Evolutionary conservation across 2,113 vertebrate species (phyloP), one percentile per base, ranked within the genome.

Genomic region (Xiphophorus couchianus): DNA sequence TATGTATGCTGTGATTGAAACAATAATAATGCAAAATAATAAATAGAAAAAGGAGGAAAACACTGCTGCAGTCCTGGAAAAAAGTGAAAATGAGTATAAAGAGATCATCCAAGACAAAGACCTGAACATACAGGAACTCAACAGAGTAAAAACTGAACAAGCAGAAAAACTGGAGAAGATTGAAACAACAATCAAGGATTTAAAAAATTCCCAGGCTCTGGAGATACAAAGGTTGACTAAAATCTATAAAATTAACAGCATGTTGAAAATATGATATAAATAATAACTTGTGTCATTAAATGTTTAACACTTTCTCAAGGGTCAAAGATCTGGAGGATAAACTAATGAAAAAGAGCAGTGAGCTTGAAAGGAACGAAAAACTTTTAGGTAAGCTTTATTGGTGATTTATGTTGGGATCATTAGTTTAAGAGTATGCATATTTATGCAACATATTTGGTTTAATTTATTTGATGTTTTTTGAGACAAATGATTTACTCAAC

Each of bases 201-300:
- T 97, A 64, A 91, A 96, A 72, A 88, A 86, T 73, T 93, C 93
- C 70, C 78, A 97, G 73, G 82, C 86, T 81, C 76, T 81, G 77
- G 94, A 96, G 86, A 92, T 92, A 84, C 91, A 93, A 31, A 96
- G 95, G 97, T 98, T 94, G 39, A 73, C 63, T 67, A 74, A 17
- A 62, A 2, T 39, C 5, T 61, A 64, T 42, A 44, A 61, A 33
- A 61, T 33, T 51, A 10, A 29, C 3, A 28, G 5, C 9, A 29
- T 69, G n/a, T 37, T 69, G 4, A 25, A 51, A 29, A 30, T 68
- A 17, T 7, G 62, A 31, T 37, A 25, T 25, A 0, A 28, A 0
- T 1, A n/a, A 61, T 70, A 58, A 37, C 0, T 69, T 48, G 31
- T 78, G 10, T 77, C n/a, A 63, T 85, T 66, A 74, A 54, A 29